Base-by-base conservation (phyloP, 2,113 vertebrate species). In the Parus major region DNA sequence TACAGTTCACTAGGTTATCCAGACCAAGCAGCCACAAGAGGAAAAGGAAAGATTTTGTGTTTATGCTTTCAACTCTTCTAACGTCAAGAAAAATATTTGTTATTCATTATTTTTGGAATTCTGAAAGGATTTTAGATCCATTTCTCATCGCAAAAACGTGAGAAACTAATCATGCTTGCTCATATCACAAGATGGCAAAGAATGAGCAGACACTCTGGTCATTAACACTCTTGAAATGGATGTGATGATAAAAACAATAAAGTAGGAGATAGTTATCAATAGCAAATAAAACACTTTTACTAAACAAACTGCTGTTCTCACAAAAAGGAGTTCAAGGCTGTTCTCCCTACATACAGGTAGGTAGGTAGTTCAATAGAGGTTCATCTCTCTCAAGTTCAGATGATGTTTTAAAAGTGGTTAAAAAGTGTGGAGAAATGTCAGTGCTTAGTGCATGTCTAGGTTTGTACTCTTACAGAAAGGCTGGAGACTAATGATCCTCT, bases 311-410 rank as follows among this genome's bases (percentile, higher is more conserved):
- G 42, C 59, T 88, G 59, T 80, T 84, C 71, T 90, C 72, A 36
- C 68, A 95, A 10, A 56, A 77, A 83, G 42, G 63, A 90, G 24
- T 59, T 88, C 21, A 66, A 41, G 88, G 57, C 36, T 80, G 29
- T 90, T 85, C 68, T 81, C 59, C 70, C 68, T 86, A 10, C 2
- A 1, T 66, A 24, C 44, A 80, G 91, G 90, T 94, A 64, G 91
- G 90, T 94, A 64, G 29, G 73, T 50, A 78, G 75, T 56, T 97
- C 86, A 95, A 46, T 71, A 69, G 83, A 89, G 20, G 73, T 61
- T 93, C 68, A 80, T 77, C 59, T 90, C 22, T 5, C 73, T 94
- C 55, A 82, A 69, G 55, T 59, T 70, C 42, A 65, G 68, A 77
- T 47, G 71, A 29, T 77, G 88, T 91, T 94, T 94, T 36, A 93